A percentile compares a stretch with the other conserved stretches of the same genome.
Evolutionary conservation across 2,113 vertebrate species (phyloP).

Genomic region (Ictalurus furcatus): DNA sequence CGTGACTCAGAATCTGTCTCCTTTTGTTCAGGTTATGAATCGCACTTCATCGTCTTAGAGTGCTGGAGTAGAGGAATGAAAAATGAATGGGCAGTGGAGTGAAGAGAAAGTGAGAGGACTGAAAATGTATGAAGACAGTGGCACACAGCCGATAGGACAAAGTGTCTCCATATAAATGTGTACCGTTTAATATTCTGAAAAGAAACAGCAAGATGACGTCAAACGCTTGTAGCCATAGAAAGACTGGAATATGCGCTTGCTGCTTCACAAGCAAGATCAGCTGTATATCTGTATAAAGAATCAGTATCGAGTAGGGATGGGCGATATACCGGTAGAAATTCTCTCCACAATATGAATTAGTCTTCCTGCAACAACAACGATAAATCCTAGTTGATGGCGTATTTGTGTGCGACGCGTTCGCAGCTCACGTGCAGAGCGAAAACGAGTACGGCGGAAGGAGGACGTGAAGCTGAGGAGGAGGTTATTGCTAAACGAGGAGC

Average conservation of each 20-base stretch:
- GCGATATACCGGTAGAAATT: no score
- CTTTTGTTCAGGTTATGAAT: slow-evolving; percentile 31
- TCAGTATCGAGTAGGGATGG: neutral
- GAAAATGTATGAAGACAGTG: neutral
- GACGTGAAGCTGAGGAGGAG: no score
- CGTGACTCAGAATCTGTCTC: slow-evolving; percentile 1
- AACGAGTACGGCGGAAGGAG: no score
- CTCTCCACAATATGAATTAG: no score
- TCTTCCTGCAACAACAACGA: no score
- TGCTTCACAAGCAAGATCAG: neutral
- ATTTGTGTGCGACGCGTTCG: no score
- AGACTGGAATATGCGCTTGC: neutral
- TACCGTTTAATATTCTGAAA: neutral
- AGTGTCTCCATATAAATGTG: no score
- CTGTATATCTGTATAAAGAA: neutral
- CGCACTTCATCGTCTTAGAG: neutral
- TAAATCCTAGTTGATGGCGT: no score
- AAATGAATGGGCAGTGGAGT: neutral
- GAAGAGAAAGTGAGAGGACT: slow-evolving; percentile 12
- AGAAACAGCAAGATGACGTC: neutral
- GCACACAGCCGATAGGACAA: neutral
- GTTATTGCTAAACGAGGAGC: no score
- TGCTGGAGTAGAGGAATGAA: neutral
- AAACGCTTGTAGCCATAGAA: neutral
- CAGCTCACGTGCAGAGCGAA: no score